Percentiles rank a stretch among this genome's conserved stretches.
These are phyloP conservation scores for Myotis pilosus DNA, from an alignment of 2,797 vertebrate species.

Conservation along the genomic window DNA sequence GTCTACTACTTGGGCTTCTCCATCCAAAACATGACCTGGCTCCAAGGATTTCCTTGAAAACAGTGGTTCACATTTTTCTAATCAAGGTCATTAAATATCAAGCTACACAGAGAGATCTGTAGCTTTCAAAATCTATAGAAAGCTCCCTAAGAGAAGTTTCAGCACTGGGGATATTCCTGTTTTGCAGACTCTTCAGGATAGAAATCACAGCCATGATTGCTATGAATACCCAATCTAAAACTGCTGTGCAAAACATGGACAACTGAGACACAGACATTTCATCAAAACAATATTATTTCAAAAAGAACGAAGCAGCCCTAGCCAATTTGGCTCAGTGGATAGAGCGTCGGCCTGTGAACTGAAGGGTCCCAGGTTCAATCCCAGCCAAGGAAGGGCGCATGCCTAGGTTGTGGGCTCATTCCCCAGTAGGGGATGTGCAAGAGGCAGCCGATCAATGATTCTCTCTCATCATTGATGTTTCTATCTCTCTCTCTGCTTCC, in stretches of 20 bases:
- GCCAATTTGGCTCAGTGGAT: too few relatives aligned
- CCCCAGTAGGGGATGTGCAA: too few relatives aligned
- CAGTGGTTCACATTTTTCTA: not conserved
- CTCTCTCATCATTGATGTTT: too few relatives aligned
- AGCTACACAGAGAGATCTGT: not conserved
- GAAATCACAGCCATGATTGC: not conserved
- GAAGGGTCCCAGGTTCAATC: too few relatives aligned
- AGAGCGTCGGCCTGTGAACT: too few relatives aligned
- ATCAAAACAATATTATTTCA: constrained; percentile 20
- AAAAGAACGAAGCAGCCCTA: constrained; percentile 29
- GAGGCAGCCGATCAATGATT: too few relatives aligned
- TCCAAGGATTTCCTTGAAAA: not conserved
- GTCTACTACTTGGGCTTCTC: not conserved
- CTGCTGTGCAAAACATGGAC: not conserved
- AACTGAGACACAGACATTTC: not conserved
- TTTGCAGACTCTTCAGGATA: not conserved
- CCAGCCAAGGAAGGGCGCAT: too few relatives aligned
- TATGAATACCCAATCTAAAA: constrained; percentile 43
- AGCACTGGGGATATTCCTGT: not conserved
- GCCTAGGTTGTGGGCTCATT: too few relatives aligned
- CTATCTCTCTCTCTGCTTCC: too few relatives aligned
- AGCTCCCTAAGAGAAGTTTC: not conserved
- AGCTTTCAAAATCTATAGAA: not conserved
- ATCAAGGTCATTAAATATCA: not conserved
- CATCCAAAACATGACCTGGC: not conserved